Evolutionary conservation across 2,797 vertebrate genomes (phyloP).

Genomic region (Bovichtus diacanthus): DNA sequence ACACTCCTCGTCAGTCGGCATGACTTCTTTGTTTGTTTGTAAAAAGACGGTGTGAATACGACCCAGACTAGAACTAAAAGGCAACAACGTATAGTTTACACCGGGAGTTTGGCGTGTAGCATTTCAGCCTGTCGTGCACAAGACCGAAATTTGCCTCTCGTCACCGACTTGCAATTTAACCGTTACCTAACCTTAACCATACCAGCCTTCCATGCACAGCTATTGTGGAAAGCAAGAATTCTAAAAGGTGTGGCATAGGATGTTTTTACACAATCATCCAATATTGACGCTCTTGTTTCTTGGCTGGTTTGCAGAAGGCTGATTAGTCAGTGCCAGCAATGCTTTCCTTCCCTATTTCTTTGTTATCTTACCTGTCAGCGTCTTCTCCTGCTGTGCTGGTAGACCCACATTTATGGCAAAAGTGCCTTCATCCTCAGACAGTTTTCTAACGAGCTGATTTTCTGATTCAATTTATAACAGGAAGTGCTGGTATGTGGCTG

Average conservation of each 20-base stretch:
- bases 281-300: background rate
- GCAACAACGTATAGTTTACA: too few species aligned
- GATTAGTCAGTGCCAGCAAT: background rate
- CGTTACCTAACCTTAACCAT: too few species aligned
- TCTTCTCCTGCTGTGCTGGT: background rate
- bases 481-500: background rate
- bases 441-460: background rate
- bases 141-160: too few species aligned
- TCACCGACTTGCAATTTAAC: too few species aligned
- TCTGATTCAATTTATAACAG: background rate
- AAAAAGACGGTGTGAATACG: too few species aligned
- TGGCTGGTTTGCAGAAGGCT: slow-evolving; percentile 15
- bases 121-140: too few species aligned
- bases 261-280: background rate
- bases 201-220: background rate
- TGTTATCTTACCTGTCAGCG: background rate
- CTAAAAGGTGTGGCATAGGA: background rate
- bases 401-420: background rate
- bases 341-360: slow-evolving; percentile 16
- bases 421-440: background rate
- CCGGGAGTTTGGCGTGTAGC: too few species aligned
- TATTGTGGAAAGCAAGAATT: background rate
- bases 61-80: too few species aligned
- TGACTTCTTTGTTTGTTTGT: too few species aligned
- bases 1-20: too few species aligned